phyloP scores from a whole-genome alignment of 2,797 vertebrate species.

The Hypotaenidia okinawae region DNA sequence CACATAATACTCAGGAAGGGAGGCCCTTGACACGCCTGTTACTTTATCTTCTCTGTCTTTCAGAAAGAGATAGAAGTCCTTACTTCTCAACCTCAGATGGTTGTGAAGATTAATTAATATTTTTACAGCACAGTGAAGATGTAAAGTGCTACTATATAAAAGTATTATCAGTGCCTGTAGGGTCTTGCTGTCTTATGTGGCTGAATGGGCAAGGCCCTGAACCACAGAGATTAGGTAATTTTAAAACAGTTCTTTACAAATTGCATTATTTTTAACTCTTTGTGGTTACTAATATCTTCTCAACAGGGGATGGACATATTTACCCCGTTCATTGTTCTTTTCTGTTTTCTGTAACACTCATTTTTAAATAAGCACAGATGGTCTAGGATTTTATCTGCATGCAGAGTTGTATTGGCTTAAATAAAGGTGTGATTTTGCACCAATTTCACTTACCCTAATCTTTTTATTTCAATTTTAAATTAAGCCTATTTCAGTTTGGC shows the following conservation, averaged over 20 bases:
- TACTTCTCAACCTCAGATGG: conserved; percentile 22
- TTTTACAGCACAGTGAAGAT: conserved; percentile 38
- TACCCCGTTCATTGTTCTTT: not conserved
- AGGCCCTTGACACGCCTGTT: not conserved
- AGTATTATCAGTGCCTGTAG: conserved; percentile 59
- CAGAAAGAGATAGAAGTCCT: conserved; percentile 11
- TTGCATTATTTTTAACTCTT: conserved; percentile 57
- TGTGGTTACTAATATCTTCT: conserved; percentile 6
- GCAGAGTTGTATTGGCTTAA: not conserved
- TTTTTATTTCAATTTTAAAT: conserved; percentile 58
- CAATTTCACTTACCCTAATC: conserved; percentile 49
- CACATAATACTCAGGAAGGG: not conserved
- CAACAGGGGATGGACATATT: not conserved
- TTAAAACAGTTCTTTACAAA: conserved; percentile 52
- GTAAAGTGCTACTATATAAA: conserved; percentile 58
- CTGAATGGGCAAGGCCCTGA: conserved; percentile 51
- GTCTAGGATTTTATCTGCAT: conserved; percentile 7
- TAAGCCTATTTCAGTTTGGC: not conserved
- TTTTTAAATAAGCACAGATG: conserved; percentile 7
- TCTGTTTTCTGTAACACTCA: not conserved
- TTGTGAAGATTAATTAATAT: conserved; percentile 66
- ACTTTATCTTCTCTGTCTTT: conserved; percentile 47
- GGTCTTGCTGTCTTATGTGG: conserved; percentile 53
- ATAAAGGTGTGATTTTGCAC: conserved; percentile 61
- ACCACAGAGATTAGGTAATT: conserved; percentile 52